Percentiles rank a stretch among this genome's conserved stretches.
These are phyloP conservation scores for Sminthurinus aureus DNA, from an alignment of 2,888 invertebrate genomes.

Conservation along the genomic window DNA sequence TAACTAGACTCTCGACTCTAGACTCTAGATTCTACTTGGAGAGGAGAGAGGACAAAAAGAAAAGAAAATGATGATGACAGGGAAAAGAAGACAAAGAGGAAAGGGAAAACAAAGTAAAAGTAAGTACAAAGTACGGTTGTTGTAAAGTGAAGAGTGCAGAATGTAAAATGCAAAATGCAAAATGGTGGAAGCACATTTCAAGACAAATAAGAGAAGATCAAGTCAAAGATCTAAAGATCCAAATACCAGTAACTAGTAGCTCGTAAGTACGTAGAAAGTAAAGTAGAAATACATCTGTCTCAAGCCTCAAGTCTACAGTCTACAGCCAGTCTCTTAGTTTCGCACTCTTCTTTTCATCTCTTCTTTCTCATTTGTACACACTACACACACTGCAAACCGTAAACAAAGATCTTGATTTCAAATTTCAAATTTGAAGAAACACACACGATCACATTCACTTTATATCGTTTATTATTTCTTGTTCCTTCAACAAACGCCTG, in stretches of 20 bases:
- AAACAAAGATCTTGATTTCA: background rate
- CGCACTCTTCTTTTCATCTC: background rate
- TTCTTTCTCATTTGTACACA: background rate
- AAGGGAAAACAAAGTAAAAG: background rate
- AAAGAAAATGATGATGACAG: background rate
- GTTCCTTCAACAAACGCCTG: too few relatives aligned
- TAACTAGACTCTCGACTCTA: too few relatives aligned
- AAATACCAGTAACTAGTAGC: too few relatives aligned
- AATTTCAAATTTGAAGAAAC: background rate
- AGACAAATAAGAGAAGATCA: background rate
- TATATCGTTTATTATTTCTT: too few relatives aligned
- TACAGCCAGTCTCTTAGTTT: background rate
- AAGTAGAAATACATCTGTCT: too few relatives aligned
- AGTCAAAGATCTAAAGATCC: background rate
- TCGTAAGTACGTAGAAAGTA: too few relatives aligned
- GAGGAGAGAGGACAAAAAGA: background rate
- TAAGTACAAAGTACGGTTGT: background rate
- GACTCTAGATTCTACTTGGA: background rate
- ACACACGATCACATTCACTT: background rate
- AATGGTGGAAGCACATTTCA: background rate
- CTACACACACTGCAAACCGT: too few relatives aligned
- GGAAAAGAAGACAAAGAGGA: background rate
- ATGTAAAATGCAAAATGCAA: background rate
- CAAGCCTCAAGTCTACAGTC: background rate
- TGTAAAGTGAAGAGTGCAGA: background rate